These are phyloP conservation scores for Hemicentrotus pulcherrimus DNA, from an alignment of 35 echinoderm and acorn worm species.

Conservation along the genomic window DNA sequence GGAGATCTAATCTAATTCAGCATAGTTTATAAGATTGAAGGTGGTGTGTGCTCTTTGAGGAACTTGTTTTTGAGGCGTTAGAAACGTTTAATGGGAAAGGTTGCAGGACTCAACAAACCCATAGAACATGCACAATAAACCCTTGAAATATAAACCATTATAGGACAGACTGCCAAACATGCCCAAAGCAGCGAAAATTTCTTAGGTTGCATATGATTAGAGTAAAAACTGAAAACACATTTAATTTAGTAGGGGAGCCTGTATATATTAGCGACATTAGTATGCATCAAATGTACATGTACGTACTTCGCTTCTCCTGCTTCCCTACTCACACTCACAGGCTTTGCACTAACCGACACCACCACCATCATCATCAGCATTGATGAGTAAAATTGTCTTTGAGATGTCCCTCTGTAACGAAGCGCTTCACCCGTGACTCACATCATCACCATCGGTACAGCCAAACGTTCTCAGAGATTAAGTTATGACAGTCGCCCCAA, in stretches of 20 bases:
- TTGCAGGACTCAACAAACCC: not conserved
- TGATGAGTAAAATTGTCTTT: not conserved
- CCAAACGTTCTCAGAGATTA: slow-evolving; percentile 10
- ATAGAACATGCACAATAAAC: not conserved
- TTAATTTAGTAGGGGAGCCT: no score
- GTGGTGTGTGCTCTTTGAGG: not conserved
- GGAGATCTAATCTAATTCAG: not conserved
- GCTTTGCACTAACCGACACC: not conserved
- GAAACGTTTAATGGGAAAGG: not conserved
- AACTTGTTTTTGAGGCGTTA: not conserved
- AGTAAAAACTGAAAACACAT: not conserved
- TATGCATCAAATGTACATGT: no score
- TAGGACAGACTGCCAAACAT: not conserved
- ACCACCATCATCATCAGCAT: not conserved
- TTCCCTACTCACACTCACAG: not conserved
- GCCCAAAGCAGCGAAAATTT: not conserved
- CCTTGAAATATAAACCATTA: not conserved
- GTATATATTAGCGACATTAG: no score
- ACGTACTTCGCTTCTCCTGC: no score
- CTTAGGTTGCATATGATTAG: not conserved
- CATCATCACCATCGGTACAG: not conserved
- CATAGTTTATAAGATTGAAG: not conserved
- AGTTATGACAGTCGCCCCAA: slow-evolving; percentile 15
- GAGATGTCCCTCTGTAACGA: not conserved
- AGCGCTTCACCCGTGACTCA: not conserved